These are phyloP conservation scores for Xiphophorus hellerii DNA, from an alignment of 2,113 vertebrate species.

Conservation along the genomic window DNA sequence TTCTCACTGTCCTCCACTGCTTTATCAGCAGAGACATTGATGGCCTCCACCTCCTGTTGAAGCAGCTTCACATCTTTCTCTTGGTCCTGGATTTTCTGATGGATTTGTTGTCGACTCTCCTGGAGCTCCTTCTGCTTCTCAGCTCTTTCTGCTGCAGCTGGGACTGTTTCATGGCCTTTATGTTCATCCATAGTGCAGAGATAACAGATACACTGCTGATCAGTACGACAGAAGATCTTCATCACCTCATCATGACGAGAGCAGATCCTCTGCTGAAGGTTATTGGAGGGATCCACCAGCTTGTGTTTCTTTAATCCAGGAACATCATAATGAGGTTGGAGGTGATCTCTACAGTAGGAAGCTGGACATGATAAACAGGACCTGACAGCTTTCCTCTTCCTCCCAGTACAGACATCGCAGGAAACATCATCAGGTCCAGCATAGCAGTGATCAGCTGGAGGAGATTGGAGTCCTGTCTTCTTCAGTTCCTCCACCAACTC, in stretches of 20 bases:
- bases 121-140: too few species aligned
- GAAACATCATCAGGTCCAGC: too few species aligned
- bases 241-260: slow-evolving; percentile 15
- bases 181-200: not conserved
- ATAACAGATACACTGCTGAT: not conserved
- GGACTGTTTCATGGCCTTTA: not conserved
- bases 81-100: too few species aligned
- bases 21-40: too few species aligned
- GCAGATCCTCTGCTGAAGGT: slow-evolving; percentile 2
- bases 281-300: not conserved
- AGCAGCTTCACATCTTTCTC: too few species aligned
- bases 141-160: not conserved
- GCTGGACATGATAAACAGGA: not conserved
- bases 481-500: not conserved
- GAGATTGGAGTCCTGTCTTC: too few species aligned
- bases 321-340: slow-evolving; percentile 11
- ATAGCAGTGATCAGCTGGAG: too few species aligned
- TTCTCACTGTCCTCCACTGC: too few species aligned
- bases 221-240: slow-evolving; percentile 11
- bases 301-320: slow-evolving; percentile 6
- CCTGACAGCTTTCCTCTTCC: not conserved
- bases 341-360: slow-evolving; percentile 8
- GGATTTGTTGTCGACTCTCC: too few species aligned
- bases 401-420: too few species aligned
- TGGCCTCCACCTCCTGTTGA: too few species aligned